Evolutionary conservation across 1,140 invertebrate species (phyloP), one percentile per base, ranked within the genome.

Genomic region (Neocloeon triangulifer): DNA sequence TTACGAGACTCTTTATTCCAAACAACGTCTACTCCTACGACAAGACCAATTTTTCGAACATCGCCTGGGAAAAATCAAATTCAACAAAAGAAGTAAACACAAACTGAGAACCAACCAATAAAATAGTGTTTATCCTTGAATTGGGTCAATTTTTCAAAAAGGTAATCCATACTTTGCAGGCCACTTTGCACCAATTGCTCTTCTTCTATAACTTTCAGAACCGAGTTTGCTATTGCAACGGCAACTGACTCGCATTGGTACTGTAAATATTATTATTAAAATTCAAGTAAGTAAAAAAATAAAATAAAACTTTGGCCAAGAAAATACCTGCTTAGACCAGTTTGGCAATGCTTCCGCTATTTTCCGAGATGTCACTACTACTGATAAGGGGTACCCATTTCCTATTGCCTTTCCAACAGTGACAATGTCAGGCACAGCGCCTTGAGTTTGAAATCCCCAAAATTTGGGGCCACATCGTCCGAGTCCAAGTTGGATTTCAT

Each of bases 401-500:
- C 69, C 69, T 43, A 72, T 61, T 18, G 69, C 63, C 43, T 71
- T 73, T 13, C 61, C 53, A 14, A 51, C 37, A 2, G 42, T 46
- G 15, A 50, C 33, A 21, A 50, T 50, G 45, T 72, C 68, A 4
- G 68, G 69, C 12, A 62, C 44, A n/a, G 69, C 56, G 43, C 41
- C 41, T 27, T 41, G 44, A 18, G 36, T 52, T 58, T 61, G 40
- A 21, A 52, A 51, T 25, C 32, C 58, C 70, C 70, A 72, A 58
- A 51, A 22, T 10, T 32, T 8, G 10, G 51, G 51, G 3, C 70
- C 69, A 38, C 58, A 52, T 33, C 69, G 42, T 4, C 67, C 70
- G 41, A 71, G 61, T 5, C 64, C 70, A 22, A 61, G 62, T 39
- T 70, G 64, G 16, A 70, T 63, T 46, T 72, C 69, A 50, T 72